phyloP scores from a whole-genome alignment of 2,797 vertebrate genomes.

The Melanotaenia nigrans region DNA sequence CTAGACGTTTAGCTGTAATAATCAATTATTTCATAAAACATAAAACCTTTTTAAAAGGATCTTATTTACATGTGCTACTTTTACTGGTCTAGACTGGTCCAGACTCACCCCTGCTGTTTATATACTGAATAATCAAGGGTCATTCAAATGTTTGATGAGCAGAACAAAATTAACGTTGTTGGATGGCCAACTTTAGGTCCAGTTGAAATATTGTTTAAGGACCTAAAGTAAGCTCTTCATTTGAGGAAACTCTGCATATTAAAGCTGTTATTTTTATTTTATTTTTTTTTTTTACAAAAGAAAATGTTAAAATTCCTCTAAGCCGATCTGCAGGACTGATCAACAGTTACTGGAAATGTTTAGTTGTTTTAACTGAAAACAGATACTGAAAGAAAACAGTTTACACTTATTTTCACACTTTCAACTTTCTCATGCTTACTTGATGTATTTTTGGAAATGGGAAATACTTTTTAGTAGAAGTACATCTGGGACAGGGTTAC shows the following conservation, averaged over 20 bases:
- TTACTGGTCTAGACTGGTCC: too few species aligned
- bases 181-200: too few species aligned
- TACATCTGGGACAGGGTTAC: background rate
- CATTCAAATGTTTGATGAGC: too few species aligned
- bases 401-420: background rate
- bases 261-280: background rate
- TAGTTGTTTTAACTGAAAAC: background rate
- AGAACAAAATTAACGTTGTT: too few species aligned
- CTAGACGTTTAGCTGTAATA: too few species aligned
- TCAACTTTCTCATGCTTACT: background rate
- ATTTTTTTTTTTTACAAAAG: background rate
- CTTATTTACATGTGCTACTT: too few species aligned
- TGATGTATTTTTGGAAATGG: background rate
- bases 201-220: too few species aligned
- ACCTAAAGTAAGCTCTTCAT: too few species aligned
- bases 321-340: background rate
- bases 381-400: background rate
- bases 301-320: background rate
- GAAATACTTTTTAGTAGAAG: background rate
- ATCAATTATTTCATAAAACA: too few species aligned
- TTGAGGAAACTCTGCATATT: background rate
- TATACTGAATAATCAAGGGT: too few species aligned
- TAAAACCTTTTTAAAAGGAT: too few species aligned
- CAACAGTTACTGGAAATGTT: background rate
- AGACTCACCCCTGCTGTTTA: too few species aligned